A percentile compares a stretch with the other conserved stretches of the same genome.
phyloP scores from a whole-genome alignment of 2,888 invertebrate genomes.

The Alviniconcha strummeri region DNA sequence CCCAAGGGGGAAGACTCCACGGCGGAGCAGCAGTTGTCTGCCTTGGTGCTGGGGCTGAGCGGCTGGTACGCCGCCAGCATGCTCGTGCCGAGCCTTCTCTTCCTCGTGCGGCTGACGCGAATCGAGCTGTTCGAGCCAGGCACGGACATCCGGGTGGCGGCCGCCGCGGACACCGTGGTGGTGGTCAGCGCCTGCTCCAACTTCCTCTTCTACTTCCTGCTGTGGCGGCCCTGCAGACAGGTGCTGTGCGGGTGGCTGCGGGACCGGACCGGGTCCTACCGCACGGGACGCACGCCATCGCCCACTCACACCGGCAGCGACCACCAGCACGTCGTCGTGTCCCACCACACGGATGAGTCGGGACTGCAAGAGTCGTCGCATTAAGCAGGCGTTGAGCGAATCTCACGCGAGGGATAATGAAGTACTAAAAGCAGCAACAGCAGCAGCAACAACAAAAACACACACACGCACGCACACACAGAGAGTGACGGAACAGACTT shows the following conservation, averaged over 20 bases:
- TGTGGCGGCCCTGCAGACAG: conserved; percentile 28
- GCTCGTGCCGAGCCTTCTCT: conserved; percentile 30
- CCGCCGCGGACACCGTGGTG: conserved; percentile 22
- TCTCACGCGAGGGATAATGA: no score
- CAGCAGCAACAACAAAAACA: no score
- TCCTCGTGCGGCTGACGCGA: conserved; percentile 21
- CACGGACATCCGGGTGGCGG: conserved; percentile 23
- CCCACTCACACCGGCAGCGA: neutral
- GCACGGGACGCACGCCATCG: neutral
- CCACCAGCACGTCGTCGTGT: neutral
- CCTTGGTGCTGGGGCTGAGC: conserved; percentile 18
- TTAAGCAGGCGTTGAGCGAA: no score
- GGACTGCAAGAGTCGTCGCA: no score
- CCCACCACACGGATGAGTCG: no score
- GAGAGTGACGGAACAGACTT: no score
- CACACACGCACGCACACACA: no score
- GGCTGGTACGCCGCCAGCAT: conserved; percentile 29
- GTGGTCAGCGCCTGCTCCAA: conserved; percentile 23
- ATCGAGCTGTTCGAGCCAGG: conserved; percentile 24
- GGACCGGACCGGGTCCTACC: neutral
- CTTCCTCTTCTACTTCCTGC: conserved; percentile 30
- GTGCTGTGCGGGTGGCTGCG: neutral
- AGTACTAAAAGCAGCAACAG: no score
- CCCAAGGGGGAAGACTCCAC: neutral
- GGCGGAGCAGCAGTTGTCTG: conserved; percentile 10